These are phyloP conservation scores for Idaea aversata DNA, from an alignment of 2,888 invertebrate species.

Conservation along the genomic window DNA sequence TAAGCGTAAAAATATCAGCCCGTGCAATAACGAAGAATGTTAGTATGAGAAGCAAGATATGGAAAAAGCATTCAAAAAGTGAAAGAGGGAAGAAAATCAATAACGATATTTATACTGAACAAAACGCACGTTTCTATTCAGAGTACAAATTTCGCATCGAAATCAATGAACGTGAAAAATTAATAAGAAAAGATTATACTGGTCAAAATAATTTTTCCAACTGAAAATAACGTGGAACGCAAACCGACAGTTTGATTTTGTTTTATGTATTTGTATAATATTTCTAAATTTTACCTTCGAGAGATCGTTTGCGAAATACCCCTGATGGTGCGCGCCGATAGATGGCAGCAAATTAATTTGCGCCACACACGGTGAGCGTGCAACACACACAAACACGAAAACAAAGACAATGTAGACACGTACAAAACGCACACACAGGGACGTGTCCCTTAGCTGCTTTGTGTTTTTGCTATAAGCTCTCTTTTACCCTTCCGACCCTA, in stretches of 20 bases:
- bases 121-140: constrained; percentile 26
- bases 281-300: constrained; percentile 91
- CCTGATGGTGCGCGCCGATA: constrained; percentile 83
- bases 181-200: constrained; percentile 48
- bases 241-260: constrained; percentile 64
- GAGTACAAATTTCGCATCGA: constrained; percentile 64
- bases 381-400: constrained; percentile 82
- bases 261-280: constrained; percentile 62
- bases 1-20: constrained; percentile 75
- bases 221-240: constrained; percentile 59
- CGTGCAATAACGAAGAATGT: constrained; percentile 75
- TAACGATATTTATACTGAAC: constrained; percentile 63
- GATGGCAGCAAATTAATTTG: constrained; percentile 74
- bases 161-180: constrained; percentile 58
- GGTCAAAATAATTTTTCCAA: constrained; percentile 53
- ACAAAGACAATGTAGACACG: constrained; percentile 81
- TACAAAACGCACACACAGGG: constrained; percentile 78
- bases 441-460: constrained; percentile 66
- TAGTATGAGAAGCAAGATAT: constrained; percentile 72
- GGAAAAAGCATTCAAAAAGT: constrained; percentile 75
- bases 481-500: constrained; percentile 28
- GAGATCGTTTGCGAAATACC: constrained; percentile 98
- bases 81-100: constrained; percentile 65
- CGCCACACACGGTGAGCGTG: constrained; percentile 81
- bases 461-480: constrained; percentile 78